Base-by-base conservation (phyloP, 1,140 invertebrate species). In the Lordiphosa collinella region DNA sequence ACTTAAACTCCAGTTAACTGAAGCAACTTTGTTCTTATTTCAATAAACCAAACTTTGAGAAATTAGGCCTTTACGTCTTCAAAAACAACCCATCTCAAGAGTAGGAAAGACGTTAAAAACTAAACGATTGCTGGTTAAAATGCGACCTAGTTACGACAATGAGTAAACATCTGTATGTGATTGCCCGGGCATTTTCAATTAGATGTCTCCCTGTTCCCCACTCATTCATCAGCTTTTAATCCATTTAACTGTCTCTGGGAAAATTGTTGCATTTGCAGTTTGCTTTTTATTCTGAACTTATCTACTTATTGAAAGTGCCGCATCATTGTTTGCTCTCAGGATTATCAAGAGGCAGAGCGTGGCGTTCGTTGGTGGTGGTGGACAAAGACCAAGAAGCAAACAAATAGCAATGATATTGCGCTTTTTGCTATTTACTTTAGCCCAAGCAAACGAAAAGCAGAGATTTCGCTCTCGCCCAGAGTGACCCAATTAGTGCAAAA, bases 341-440 rank as follows among this genome's bases (percentile, higher is more conserved):
- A 25, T 25, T 25, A 25, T 25, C 22, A 7, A 25, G 22, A 25
- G 22, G 22, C 18, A 18, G 18, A 18, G 18, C 22, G 22, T 25
- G 22, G 22, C 3, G 16, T 2, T 18, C 2, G 16, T 5, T 25
- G 22, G 1, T 25, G 22, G 22, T 25, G 22, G 22, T 25, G 22
- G 22, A 25, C 22, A 25, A 25, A 25, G 22, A 25, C 22, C 22
- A 25, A 25, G 22, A 6, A 43, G 62, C 67, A 65, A 75, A 62
- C 75, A 80, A 80, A 78, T 71, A 76, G 47, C 51, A 74, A 66
- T 80, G 75, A 80, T 67, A 55, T 82, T 82, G 75, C 75, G 64
- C 70, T 80, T 80, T 82, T 44, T 78, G 46, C 14, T 57, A 54
- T 63, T 63, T 67, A 32, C 52, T 67, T 56, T 56, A 22, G 51